Conservation (phyloP, 2,113 vertebrate species). For the Eolophus roseicapilla region DNA sequence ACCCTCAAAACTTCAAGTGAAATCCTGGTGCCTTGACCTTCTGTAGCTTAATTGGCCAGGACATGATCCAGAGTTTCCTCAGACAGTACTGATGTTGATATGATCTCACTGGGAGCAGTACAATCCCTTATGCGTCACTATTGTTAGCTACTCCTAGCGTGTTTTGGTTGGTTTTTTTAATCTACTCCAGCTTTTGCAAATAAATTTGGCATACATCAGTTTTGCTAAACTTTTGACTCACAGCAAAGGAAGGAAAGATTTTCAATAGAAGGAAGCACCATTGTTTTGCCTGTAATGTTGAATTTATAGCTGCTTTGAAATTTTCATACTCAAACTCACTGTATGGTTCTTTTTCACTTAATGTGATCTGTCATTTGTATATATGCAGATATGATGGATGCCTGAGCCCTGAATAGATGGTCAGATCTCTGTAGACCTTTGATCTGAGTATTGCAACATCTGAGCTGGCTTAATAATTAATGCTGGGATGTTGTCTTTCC, state of each 20-base stretch:
- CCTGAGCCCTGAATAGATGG: not conserved
- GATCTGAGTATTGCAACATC: slow-evolving; percentile 30
- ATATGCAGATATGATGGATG: not conserved
- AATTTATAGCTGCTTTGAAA: slow-evolving; percentile 44
- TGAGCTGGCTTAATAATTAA: slow-evolving; percentile 56
- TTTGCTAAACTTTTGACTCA: slow-evolving; percentile 55
- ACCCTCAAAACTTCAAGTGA: not conserved
- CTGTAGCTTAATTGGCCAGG: not conserved
- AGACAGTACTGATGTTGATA: not conserved
- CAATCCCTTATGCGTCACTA: slow-evolving; percentile 1
- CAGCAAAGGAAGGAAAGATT: slow-evolving; percentile 68
- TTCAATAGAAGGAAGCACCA: slow-evolving; percentile 64
- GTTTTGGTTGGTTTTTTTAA: not conserved
- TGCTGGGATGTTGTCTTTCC: slow-evolving; percentile 7
- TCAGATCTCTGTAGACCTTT: slow-evolving; percentile 39
- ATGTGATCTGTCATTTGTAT: not conserved
- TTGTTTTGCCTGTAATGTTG: slow-evolving; percentile 34
- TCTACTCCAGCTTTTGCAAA: slow-evolving; percentile 5
- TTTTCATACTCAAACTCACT: not conserved
- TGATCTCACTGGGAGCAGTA: not conserved
- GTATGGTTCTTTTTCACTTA: not conserved
- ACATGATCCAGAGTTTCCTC: not conserved
- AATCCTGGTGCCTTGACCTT: not conserved
- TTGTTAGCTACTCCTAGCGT: not conserved
- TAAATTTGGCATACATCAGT: slow-evolving; percentile 6